Evolutionary conservation across 2,113 vertebrate species (phyloP), one percentile per base, ranked within the genome.

Genomic region (Rafetus swinhoei): DNA sequence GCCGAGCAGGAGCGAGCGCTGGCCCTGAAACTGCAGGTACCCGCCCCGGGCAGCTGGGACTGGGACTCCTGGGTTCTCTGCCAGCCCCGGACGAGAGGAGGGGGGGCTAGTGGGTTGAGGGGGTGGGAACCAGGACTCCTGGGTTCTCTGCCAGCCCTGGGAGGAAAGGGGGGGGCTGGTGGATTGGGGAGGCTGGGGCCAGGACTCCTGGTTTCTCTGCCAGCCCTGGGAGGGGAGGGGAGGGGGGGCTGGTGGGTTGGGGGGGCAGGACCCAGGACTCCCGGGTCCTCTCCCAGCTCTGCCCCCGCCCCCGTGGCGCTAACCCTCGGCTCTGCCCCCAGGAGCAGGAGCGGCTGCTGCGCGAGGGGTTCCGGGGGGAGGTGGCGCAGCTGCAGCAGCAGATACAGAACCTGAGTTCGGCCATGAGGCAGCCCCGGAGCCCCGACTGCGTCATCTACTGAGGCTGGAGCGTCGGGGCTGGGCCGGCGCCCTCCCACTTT

Each of bases 1-100:
- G 25, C 19, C 11, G 59, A 86, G 35, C 39, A 89, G 11, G 53
- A 89, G 55, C 3, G 3, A 25, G 18, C 62, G 8, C n/a, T 91
- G 45, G 16, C 9, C 16, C 77, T 83, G 35, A 93, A 77, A 60
- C n/a, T 92, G 22, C 76, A 84, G 94, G 94, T 94, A 91, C 83
- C 21, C 22, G 19, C 60, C 60, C 35, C 24, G n/a, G 9, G 9
- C 6, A 55, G 45, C 24, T n/a, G 80, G 80, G 21, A 54, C 22
- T 22, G n/a, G 55, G 25, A 35, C 54, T 6, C 54, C 15, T 55
- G 16, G 54, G 54, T 55, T 55, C 54, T 45, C 39, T 45, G 39
- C 39, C 39, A 45, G 39, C 39, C 39, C 39, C 5, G 39, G 39
- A n/a, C n/a, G 39, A 45, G 39, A 5, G 39, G 39, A 45, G 39